Evolutionary conservation across 2,888 invertebrate species (phyloP), one percentile per base, ranked within the genome.

Genomic region (Augiades crinisus): DNA sequence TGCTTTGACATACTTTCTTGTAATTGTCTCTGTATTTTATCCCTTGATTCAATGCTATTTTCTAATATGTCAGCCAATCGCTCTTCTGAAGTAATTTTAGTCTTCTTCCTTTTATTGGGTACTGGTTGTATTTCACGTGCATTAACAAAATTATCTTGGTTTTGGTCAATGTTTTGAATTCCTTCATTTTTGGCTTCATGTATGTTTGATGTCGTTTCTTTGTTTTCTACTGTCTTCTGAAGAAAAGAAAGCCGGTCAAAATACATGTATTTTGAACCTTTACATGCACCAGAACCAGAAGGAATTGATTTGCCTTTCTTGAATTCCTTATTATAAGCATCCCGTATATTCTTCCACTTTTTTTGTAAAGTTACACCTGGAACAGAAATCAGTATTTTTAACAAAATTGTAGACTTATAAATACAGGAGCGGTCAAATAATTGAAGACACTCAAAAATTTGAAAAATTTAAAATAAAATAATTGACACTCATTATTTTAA

Each of bases 11-110:
- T 57, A 58, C 60, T 57, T 58, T 56, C 52, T 55, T 55, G 46
- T 51, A 63, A 51, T 60, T 60, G 56, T 53, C 55, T 59, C 50
- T 59, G 60, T 56, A 63, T 58, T 7, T 41, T 34, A 17, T 53
- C 2, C 33, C 37, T 14, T 47, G 47, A 53, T 31, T 52, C 21
- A 50, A 64, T 63, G 43, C 57, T 64, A 60, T 63, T 57, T 60
- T 65, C 59, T 59, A 64, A 55, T 63, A 63, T 54, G 57, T 52
- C 59, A 61, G 53, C 53, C 52, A 60, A 44, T 60, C 47, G 53
- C 56, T 64, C 61, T 61, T 68, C 65, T 36, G n/a, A n/a, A n/a
- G n/a, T n/a, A n/a, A n/a, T n/a, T n/a, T n/a, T n/a, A n/a, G n/a
- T n/a, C n/a, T n/a, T n/a, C n/a, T 36, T 36, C 17, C 36, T 36